Conservation (phyloP, 2,888 invertebrate species). For the Schizotus pectinicornis region DNA sequence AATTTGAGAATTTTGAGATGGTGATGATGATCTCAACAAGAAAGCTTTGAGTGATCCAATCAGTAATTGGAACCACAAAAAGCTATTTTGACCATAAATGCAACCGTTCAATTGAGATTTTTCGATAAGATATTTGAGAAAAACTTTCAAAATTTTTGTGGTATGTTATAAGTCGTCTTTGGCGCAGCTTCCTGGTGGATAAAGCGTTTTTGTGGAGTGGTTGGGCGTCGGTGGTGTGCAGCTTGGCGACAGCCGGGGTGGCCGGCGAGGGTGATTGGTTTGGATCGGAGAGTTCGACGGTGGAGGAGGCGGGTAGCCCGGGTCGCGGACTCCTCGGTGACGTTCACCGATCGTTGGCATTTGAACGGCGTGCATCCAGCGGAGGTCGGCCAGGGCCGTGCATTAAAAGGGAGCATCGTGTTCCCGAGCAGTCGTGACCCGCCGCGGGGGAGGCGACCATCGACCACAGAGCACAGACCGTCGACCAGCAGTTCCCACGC, state of each 20-base stretch:
- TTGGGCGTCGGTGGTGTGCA: background rate
- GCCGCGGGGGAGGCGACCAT: constrained; percentile 56
- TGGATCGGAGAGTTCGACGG: constrained; percentile 23
- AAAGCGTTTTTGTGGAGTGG: background rate
- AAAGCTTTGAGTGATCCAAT: no score
- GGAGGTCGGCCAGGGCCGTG: constrained; percentile 39
- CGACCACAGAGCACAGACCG: constrained; percentile 41
- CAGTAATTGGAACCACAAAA: no score
- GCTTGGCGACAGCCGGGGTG: background rate
- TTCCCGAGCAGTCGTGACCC: constrained; percentile 58
- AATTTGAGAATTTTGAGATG: no score
- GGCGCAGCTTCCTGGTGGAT: no score
- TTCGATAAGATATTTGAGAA: no score
- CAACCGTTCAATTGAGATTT: no score
- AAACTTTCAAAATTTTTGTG: no score
- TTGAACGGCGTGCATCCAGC: constrained; percentile 42
- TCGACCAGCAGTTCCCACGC: constrained; percentile 52
- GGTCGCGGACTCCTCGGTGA: constrained; percentile 9
- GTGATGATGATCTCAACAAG: no score
- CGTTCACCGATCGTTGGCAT: constrained; percentile 30
- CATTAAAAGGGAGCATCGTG: constrained; percentile 57
- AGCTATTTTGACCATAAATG: background rate
- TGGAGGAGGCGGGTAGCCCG: constrained; percentile 13
- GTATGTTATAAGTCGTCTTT: no score
- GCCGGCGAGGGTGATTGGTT: background rate